These are phyloP conservation scores for Leucoraja erinaceus DNA, from an alignment of 2,113 vertebrate species.

Conservation along the genomic window DNA sequence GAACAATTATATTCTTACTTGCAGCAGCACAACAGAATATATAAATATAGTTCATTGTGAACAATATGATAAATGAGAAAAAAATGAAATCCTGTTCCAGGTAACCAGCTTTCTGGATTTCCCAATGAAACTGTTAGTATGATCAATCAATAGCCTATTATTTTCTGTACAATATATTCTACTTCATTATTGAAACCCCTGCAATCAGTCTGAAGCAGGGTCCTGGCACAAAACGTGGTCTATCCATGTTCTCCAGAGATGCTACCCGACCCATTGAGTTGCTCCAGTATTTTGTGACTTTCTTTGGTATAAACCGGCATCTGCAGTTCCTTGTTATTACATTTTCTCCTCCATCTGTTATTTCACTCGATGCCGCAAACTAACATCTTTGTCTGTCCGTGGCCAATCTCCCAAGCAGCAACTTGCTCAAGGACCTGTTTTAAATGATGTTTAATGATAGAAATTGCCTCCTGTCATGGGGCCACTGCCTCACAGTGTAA, in stretches of 20 bases:
- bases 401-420: not conserved
- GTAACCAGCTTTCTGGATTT: not conserved
- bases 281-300: too few relatives aligned
- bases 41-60: too few relatives aligned
- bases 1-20: too few relatives aligned
- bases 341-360: not conserved
- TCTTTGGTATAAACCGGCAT: too few relatives aligned
- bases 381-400: not conserved
- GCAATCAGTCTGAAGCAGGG: too few relatives aligned
- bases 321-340: too few relatives aligned
- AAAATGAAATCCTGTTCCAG: too few relatives aligned
- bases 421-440: not conserved
- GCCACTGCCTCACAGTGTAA: not conserved
- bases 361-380: not conserved
- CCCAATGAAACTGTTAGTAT: not conserved
- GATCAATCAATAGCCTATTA: not conserved
- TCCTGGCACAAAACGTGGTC: too few relatives aligned
- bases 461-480: not conserved
- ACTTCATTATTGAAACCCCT: not conserved
- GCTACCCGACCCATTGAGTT: too few relatives aligned
- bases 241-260: too few relatives aligned
- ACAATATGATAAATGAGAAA: too few relatives aligned
- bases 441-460: not conserved
- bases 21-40: too few relatives aligned
- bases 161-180: not conserved